Conservation (phyloP, 2,797 vertebrate genomes). For the Lemur catta region DNA sequence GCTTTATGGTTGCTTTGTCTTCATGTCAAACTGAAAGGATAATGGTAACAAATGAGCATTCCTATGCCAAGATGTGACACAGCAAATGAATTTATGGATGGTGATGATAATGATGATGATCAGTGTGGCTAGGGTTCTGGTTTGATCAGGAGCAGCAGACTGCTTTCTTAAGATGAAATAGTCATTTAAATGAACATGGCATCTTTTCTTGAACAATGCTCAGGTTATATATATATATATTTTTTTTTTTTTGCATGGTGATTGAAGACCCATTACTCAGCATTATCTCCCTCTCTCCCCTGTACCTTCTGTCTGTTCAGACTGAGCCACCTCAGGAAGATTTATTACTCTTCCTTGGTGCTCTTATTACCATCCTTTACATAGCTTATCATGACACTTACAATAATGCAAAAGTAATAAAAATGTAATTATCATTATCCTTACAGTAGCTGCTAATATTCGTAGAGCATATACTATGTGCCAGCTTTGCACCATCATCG, state of each 20-base stretch:
- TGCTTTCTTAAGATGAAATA: conserved; percentile 1
- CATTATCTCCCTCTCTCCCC: neutral
- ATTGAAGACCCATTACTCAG: neutral
- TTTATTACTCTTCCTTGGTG: neutral
- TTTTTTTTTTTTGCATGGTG: neutral
- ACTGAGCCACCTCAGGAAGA: neutral
- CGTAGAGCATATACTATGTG: neutral
- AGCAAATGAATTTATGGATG: conserved; percentile 49
- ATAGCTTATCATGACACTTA: neutral
- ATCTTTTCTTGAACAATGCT: neutral
- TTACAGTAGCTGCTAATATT: neutral
- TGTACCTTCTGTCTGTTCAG: neutral
- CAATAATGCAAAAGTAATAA: neutral
- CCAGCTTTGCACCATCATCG: neutral
- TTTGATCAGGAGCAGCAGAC: neutral
- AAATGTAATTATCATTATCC: neutral
- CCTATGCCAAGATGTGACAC: neutral
- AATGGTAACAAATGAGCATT: conserved; percentile 65
- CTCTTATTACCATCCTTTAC: neutral
- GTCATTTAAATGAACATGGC: neutral
- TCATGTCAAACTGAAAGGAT: conserved; percentile 46
- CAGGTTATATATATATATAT: neutral
- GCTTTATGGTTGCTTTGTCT: conserved; percentile 62
- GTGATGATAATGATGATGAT: conserved; percentile 13
- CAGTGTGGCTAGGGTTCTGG: neutral